phyloP scores from a whole-genome alignment of 2,113 vertebrate genomes.

The Tupaia chinensis region DNA sequence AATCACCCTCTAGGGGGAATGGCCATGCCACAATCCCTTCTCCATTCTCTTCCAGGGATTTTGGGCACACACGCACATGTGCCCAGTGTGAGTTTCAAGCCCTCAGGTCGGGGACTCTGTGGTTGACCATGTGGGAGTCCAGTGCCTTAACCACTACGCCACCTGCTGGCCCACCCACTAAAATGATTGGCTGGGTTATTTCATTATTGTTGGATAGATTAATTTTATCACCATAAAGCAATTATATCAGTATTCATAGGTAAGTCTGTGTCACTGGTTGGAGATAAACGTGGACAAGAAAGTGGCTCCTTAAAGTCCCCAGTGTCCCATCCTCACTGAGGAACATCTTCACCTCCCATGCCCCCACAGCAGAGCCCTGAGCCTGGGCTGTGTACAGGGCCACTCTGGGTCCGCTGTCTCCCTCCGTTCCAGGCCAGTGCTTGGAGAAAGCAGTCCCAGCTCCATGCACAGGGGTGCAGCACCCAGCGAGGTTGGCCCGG shows the following conservation, averaged over 20 bases:
- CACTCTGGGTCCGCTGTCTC: neutral
- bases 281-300: conserved; percentile 28
- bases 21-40: too few species aligned
- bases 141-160: too few species aligned
- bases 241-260: neutral
- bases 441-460: conserved; percentile 83
- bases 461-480: conserved; percentile 78
- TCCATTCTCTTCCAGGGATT: too few species aligned
- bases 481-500: conserved; percentile 72
- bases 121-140: too few species aligned
- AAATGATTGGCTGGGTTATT: conserved; percentile 48
- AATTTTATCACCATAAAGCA: conserved; percentile 51
- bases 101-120: too few species aligned
- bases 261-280: neutral
- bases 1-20: too few species aligned
- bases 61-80: too few species aligned
- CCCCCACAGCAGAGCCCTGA: neutral
- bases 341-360: neutral
- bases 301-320: conserved; percentile 39
- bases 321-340: neutral
- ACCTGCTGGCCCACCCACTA: neutral
- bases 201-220: conserved; percentile 50
- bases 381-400: neutral
- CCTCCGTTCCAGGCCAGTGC: conserved; percentile 84
- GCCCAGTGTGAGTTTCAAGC: too few species aligned